These are phyloP conservation scores for Microtus montanus DNA, from an alignment of 2,113 vertebrate genomes.

Conservation along the genomic window DNA sequence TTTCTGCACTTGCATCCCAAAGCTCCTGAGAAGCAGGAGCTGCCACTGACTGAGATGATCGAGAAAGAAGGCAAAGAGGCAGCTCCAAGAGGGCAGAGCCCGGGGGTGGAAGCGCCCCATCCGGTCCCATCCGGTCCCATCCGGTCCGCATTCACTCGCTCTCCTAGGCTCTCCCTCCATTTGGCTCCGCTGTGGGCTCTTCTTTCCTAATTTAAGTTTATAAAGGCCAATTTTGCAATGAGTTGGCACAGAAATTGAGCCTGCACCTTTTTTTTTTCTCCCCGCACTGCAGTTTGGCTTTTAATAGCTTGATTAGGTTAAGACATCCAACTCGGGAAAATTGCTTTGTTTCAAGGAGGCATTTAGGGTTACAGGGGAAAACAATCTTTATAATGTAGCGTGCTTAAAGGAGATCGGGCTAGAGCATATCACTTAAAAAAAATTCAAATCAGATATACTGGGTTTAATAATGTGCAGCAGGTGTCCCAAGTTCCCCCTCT, in stretches of 20 bases:
- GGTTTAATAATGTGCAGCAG: neutral
- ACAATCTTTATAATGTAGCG: neutral
- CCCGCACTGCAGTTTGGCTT: slow-evolving; percentile 19
- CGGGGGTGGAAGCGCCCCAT: rapidly evolving
- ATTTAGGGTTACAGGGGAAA: neutral
- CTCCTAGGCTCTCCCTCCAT: slow-evolving; percentile 1
- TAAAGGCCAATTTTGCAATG: slow-evolving; percentile 54
- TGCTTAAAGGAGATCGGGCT: neutral
- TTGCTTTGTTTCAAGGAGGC: slow-evolving; percentile 14
- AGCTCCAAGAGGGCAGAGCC: neutral
- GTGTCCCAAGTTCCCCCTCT: neutral
- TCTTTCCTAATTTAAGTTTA: slow-evolving; percentile 56
- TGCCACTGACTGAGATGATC: neutral
- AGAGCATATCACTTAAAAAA: neutral
- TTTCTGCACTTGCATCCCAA: neutral
- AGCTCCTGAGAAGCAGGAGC: neutral
- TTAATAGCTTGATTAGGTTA: slow-evolving; percentile 58
- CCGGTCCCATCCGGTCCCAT: neutral
- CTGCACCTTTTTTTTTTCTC: neutral
- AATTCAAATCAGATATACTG: neutral
- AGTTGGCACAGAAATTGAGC: slow-evolving; percentile 56
- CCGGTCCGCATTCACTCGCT: neutral
- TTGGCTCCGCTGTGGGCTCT: slow-evolving; percentile 13
- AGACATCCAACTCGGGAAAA: slow-evolving; percentile 33
- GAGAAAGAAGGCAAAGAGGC: neutral